A percentile compares a stretch with the other conserved stretches of the same genome.
Conservation (phyloP, 1,140 invertebrate species). For the Colletes latitarsis region DNA sequence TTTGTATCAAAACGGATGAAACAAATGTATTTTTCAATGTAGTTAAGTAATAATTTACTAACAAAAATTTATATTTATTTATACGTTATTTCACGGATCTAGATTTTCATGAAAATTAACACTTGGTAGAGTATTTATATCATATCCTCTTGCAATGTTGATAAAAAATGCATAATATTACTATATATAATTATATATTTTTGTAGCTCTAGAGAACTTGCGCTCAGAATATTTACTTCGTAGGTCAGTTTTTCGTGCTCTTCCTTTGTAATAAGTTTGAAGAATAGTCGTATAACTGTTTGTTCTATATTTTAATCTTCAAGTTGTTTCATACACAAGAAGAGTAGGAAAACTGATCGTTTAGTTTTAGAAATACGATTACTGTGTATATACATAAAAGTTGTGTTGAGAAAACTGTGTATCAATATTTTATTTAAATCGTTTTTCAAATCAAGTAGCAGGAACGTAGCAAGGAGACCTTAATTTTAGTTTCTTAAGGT, state of each 20-base stretch:
- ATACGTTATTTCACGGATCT: conserved; percentile 36
- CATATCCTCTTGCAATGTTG: conserved; percentile 69
- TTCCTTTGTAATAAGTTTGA: conserved; percentile 53
- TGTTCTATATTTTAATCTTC: conserved; percentile 34
- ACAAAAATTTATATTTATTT: neutral
- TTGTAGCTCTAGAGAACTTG: conserved; percentile 74
- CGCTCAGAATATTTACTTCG: conserved; percentile 70
- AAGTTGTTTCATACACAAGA: conserved; percentile 47
- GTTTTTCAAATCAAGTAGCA: conserved; percentile 60
- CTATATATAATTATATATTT: conserved; percentile 73
- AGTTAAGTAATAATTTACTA: conserved; percentile 37
- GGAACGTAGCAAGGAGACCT: conserved; percentile 61
- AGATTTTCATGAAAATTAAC: conserved; percentile 51
- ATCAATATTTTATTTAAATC: conserved; percentile 65
- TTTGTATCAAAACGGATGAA: conserved; percentile 6
- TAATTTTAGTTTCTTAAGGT: conserved; percentile 66
- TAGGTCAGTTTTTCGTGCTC: conserved; percentile 56
- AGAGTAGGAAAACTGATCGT: conserved; percentile 65
- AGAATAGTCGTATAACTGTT: conserved; percentile 40
- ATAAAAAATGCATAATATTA: conserved; percentile 71
- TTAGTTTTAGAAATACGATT: conserved; percentile 66
- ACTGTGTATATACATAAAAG: conserved; percentile 67
- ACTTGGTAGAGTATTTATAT: conserved; percentile 65
- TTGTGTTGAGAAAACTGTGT: conserved; percentile 65
- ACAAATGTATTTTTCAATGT: conserved; percentile 37